Evolutionary conservation across 2,113 vertebrate genomes (phyloP).

Genomic region (Neogobius melanostomus): DNA sequence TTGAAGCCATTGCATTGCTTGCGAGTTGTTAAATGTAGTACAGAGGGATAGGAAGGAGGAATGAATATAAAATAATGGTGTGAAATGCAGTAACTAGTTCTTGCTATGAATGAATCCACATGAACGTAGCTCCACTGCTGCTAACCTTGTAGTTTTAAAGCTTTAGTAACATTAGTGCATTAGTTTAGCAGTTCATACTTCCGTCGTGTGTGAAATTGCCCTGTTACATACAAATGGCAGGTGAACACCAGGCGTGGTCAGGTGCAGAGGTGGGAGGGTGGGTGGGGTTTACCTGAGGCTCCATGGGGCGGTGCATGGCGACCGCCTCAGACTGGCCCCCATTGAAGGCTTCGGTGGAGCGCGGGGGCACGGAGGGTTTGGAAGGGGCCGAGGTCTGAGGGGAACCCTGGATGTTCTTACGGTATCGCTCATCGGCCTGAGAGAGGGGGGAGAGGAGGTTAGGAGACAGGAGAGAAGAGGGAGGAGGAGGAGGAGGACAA

Average conservation of each 20-base stretch:
- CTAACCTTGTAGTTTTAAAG: too few species aligned
- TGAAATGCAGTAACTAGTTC: too few species aligned
- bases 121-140: too few species aligned
- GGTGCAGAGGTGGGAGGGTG: constrained; percentile 20
- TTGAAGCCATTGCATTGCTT: too few species aligned
- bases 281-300: constrained; percentile 87
- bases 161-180: too few species aligned
- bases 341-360: constrained; percentile 92
- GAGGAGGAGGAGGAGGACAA: not conserved
- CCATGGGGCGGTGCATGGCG: constrained; percentile 90
- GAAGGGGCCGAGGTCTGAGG: constrained; percentile 90
- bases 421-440: constrained; percentile 95
- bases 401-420: constrained; percentile 94
- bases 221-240: not conserved
- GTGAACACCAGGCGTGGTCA: constrained; percentile 13
- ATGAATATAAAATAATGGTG: too few species aligned
- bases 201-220: too few species aligned
- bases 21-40: too few species aligned
- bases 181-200: too few species aligned
- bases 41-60: too few species aligned
- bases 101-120: too few species aligned
- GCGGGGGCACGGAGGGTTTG: constrained; percentile 94
- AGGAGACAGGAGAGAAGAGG: not conserved
- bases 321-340: constrained; percentile 81
- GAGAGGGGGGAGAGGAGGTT: constrained; percentile 21